These are phyloP conservation scores for Scolopax rusticola DNA, from an alignment of 2,797 vertebrate genomes.

Conservation along the genomic window DNA sequence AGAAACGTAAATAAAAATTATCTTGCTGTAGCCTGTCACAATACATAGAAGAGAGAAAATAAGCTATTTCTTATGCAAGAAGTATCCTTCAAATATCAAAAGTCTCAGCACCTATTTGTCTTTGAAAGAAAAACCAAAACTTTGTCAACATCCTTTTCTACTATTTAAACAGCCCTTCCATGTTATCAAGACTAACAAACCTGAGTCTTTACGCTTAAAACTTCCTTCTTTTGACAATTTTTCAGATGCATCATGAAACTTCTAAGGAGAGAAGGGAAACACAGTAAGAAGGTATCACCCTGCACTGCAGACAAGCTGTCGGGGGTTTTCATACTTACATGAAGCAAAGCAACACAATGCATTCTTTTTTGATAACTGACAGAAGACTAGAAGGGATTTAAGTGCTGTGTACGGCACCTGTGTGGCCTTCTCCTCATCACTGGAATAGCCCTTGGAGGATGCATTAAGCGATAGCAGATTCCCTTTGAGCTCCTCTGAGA, in stretches of 20 bases:
- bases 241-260: fast-evolving
- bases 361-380: background rate
- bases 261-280: background rate
- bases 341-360: background rate
- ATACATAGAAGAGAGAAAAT: background rate
- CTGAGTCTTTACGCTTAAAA: constrained; percentile 38
- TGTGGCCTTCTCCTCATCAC: background rate
- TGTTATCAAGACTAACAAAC: background rate
- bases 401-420: constrained; percentile 42
- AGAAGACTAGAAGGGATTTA: background rate
- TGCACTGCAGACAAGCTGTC: background rate
- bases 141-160: background rate
- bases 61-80: background rate
- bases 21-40: background rate
- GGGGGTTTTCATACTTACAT: too few species aligned
- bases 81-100: background rate
- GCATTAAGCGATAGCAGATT: fast-evolving
- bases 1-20: background rate
- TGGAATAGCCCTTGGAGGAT: background rate
- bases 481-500: background rate
- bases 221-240: background rate
- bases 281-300: background rate
- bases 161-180: background rate
- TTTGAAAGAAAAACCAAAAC: background rate
- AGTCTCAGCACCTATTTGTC: background rate